Conservation (phyloP, 37 sponge, comb jelly and placozoan species). For the Ianthella basta region DNA sequence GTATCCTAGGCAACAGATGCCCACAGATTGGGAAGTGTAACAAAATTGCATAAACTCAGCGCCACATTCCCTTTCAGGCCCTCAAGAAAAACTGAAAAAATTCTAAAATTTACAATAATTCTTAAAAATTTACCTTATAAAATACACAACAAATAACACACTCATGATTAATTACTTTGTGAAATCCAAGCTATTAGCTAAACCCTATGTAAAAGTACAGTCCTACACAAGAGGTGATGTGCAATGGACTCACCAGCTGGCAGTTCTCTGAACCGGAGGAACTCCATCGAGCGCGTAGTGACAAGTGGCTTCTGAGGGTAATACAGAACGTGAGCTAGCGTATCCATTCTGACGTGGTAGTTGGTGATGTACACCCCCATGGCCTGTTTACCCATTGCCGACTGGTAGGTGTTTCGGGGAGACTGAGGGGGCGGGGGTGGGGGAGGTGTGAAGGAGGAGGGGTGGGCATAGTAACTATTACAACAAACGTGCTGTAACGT, state of each 20-base stretch:
- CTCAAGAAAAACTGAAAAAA: no score
- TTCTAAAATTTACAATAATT: no score
- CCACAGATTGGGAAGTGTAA: no score
- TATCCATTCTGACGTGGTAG: slow-evolving; percentile 99
- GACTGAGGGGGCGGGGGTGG: slow-evolving; percentile 48
- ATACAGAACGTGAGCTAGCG: slow-evolving; percentile 98
- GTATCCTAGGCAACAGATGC: no score
- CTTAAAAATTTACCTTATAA: no score
- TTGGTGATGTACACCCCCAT: slow-evolving; percentile 99
- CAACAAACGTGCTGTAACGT: neutral
- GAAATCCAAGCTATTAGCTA: no score
- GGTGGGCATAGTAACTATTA: neutral
- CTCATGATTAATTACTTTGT: no score
- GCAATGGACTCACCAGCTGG: slow-evolving; percentile 77
- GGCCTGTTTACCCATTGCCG: slow-evolving; percentile 99
- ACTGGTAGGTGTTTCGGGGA: slow-evolving; percentile 99
- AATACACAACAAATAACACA: no score
- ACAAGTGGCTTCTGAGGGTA: slow-evolving; percentile 99
- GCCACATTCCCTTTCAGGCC: no score
- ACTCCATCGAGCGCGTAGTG: slow-evolving; percentile 99
- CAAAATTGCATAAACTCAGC: no score
- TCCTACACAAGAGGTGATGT: no score
- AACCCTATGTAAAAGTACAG: no score
- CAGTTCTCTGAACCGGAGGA: slow-evolving; percentile 98
- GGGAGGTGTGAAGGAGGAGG: neutral